Conservation (phyloP, 2,113 vertebrate species). For the Cromileptes altivelis region DNA sequence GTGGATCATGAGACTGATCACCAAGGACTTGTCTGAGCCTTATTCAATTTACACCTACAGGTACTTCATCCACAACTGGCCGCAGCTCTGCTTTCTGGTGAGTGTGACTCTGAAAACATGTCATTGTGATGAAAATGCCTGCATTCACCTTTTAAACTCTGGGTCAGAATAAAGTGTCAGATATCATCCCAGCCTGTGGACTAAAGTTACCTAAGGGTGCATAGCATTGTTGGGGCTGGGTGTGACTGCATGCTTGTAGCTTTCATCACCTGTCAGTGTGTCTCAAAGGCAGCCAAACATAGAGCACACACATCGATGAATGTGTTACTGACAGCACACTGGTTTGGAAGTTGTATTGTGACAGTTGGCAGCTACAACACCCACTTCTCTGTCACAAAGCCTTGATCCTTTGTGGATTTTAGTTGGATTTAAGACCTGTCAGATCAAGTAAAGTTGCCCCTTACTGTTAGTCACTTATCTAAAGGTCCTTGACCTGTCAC, state of each 20-base stretch:
- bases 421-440: background rate
- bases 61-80: conserved; percentile 99
- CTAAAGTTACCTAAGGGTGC: background rate
- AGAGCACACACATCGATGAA: background rate
- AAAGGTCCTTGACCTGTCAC: background rate
- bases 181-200: too few species aligned
- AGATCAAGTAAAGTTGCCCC: background rate
- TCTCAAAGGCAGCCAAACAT: background rate
- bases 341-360: background rate
- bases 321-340: background rate
- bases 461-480: too few species aligned
- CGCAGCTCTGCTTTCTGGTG: conserved; percentile 99
- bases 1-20: conserved; percentile 99
- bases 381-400: background rate
- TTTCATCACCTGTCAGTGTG: conserved; percentile 38
- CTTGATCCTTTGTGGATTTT: background rate
- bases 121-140: background rate
- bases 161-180: background rate
- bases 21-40: conserved; percentile 99
- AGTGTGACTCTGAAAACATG: conserved; percentile 76
- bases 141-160: too few species aligned
- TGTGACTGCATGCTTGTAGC: conserved; percentile 39
- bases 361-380: background rate
- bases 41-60: conserved; percentile 99
- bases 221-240: background rate